A percentile compares a stretch with the other conserved stretches of the same genome.
These are phyloP conservation scores for Suricata suricatta DNA, from an alignment of 2,113 vertebrate species.

Conservation along the genomic window DNA sequence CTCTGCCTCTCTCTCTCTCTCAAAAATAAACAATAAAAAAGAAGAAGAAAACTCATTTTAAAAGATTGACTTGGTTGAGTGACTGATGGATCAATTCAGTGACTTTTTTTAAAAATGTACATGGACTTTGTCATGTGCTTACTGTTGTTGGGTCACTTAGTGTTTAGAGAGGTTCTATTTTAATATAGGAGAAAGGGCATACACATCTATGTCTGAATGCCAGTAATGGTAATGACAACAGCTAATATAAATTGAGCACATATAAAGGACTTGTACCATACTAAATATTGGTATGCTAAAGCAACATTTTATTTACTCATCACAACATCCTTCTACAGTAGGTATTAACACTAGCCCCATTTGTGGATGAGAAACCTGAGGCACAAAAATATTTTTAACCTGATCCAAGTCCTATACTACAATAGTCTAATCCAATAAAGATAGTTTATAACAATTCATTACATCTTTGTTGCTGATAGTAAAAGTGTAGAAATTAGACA, in stretches of 20 bases:
- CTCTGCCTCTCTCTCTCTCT: too few species aligned
- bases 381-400: neutral
- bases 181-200: neutral
- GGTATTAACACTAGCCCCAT: neutral
- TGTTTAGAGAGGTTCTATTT: neutral
- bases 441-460: neutral
- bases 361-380: neutral
- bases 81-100: neutral
- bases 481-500: neutral
- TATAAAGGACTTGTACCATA: neutral
- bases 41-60: neutral
- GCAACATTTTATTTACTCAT: neutral
- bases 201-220: neutral
- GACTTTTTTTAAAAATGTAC: neutral
- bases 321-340: neutral
- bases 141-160: neutral
- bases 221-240: neutral
- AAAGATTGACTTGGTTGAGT: neutral
- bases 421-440: neutral
- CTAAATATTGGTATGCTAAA: neutral
- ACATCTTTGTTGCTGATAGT: neutral
- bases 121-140: neutral
- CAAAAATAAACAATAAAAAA: too few species aligned
- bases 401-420: neutral
- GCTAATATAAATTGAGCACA: neutral